Evolutionary conservation across 2,113 vertebrate species (phyloP), one percentile per base, ranked within the genome.

Genomic region (Tichodroma muraria): DNA sequence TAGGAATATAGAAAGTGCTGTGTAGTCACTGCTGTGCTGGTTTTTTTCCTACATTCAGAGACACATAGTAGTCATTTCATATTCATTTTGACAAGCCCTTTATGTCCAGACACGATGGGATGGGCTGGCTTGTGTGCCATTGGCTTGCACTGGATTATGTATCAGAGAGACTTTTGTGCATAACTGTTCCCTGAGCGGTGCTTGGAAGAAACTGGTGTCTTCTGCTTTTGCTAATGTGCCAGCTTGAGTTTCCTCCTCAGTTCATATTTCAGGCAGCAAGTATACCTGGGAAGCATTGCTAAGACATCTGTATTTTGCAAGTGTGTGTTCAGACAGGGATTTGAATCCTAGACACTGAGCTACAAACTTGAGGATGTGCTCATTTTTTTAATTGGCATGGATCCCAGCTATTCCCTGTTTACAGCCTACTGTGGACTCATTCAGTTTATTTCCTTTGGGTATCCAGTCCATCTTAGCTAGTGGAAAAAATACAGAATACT

Each of bases 1-100:
- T 97, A 96, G 96, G 97, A 97, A 98, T 97, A 97, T 56, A 97
- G 96, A 97, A 92, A 97, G 78, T 73, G 64, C 94, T 96, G 95
- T 87, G 88, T 89, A 85, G 80, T 89, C 91, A 94, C 97, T 95
- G 97, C 95, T 96, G 95, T 75, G 96, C 92, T 95, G 5, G 82
- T 50, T 89, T 95, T 96, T 95, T 90, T 95, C 31, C 90, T 96
- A 38, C 71, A 95, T 90, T 91, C 71, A 93, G 89, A 95, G 96
- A 95, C 69, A 93, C 25, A 54, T 60, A 47, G 79, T 69, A 94
- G 95, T 96, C 93, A 95, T 96, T 71, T 93, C 76, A 59, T 88
- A 87, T 69, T 95, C 92, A 89, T 97, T 95, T 80, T 96, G 88
- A 88, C 94, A 97, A 97, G 94, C 69, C 86, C 92, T 94, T 90